These are phyloP conservation scores for Lophotis ruficrista DNA, from an alignment of 2,113 vertebrate species.

Conservation along the genomic window DNA sequence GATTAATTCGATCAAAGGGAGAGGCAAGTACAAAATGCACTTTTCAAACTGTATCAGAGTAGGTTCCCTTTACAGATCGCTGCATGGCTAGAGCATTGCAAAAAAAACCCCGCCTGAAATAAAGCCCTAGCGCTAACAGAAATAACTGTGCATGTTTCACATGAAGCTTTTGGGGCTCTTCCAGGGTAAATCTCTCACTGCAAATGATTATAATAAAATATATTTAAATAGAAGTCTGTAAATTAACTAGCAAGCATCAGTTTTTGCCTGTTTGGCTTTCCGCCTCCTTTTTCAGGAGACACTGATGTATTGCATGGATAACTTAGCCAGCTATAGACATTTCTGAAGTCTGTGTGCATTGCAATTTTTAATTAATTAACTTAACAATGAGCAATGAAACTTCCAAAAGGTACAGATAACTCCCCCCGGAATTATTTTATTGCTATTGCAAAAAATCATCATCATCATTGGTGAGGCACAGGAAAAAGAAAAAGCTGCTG, in stretches of 20 bases:
- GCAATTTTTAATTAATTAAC: neutral
- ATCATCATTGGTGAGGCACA: neutral
- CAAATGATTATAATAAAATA: constrained; percentile 61
- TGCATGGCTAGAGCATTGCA: constrained; percentile 67
- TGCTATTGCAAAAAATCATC: neutral
- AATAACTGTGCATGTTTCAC: constrained; percentile 61
- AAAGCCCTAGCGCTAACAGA: constrained; percentile 63
- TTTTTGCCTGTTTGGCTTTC: neutral
- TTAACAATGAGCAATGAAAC: neutral
- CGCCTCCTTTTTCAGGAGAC: neutral
- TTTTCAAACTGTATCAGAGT: constrained; percentile 85
- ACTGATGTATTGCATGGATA: neutral
- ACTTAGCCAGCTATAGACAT: neutral
- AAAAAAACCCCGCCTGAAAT: constrained; percentile 47
- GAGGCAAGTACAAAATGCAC: constrained; percentile 85
- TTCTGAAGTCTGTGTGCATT: neutral
- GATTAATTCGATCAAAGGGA: constrained; percentile 87
- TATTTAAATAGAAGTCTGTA: constrained; percentile 63
- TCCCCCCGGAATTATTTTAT: neutral
- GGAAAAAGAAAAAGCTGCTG: neutral
- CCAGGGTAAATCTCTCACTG: constrained; percentile 42
- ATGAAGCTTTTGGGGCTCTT: constrained; percentile 46
- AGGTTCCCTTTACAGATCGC: constrained; percentile 78
- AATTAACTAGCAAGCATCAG: constrained; percentile 36
- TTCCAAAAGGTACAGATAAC: neutral